Evolutionary conservation across 2,888 invertebrate genomes (phyloP), one percentile per base, ranked within the genome.

Genomic region (Drosophila koepferae): DNA sequence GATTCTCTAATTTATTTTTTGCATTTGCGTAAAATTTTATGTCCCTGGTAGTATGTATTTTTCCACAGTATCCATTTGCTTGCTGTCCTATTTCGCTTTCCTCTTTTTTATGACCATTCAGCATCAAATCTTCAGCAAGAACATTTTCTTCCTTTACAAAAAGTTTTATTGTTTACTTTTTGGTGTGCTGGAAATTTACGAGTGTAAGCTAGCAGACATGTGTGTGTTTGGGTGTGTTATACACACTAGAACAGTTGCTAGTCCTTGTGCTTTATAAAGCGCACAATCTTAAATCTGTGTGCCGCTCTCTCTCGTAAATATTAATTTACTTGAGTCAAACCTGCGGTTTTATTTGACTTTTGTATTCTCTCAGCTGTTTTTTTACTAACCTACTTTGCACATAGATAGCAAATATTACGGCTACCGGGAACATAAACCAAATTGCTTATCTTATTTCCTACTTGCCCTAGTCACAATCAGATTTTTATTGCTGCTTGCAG

Each of bases 101-200:
- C 64, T 46, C 61, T 80, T 2, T 20, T 87, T 85, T 87, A 85
- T 76, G 70, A 64, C 62, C 66, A 65, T 55, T 53, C 59, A 58
- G 31, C 80, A 72, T 63, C 62, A 77, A 82, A 76, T 80, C 77
- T 81, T 70, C 67, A 80, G 80, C 36, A 43, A 38, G 14, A 18
- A 31, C 54, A 81, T 71, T 44, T 58, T 64, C 54, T 59, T 49
- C 56, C 49, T 58, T 74, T 59, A 66, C 72, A 72, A 68, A 69
- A 80, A 81, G 67, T 86, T 88, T 86, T 86, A 86, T 81, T 86
- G 81, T 81, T 80, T 81, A 77, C 75, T 82, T 82, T 81, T 75
- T 71, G 79, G 73, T 72, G 80, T 74, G 71, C 74, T 77, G 63
- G 36, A 75, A 78, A 81, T 87, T 85, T 85, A 86, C 82, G 82